phyloP scores from a whole-genome alignment of 2,113 vertebrate genomes.

The Hucho hucho region DNA sequence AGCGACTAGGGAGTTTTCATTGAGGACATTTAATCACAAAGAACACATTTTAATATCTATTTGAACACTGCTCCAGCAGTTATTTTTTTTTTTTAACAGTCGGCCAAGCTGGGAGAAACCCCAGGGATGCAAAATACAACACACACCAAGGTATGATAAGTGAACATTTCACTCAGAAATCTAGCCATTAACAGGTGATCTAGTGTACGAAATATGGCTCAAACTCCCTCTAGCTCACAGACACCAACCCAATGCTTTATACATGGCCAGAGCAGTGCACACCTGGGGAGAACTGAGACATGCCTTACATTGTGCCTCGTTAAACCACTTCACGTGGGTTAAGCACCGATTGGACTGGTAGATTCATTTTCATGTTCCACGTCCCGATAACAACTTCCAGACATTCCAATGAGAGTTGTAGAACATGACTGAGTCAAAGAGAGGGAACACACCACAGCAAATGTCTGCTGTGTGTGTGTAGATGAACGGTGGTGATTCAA shows the following conservation, averaged over 20 bases:
- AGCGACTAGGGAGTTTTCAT: neutral
- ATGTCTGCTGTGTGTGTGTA: too few relatives aligned
- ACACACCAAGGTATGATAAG: neutral
- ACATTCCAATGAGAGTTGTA: neutral
- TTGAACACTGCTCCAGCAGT: neutral
- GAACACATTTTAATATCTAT: neutral
- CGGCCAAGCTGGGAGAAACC: neutral
- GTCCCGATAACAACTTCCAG: neutral
- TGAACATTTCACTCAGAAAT: neutral
- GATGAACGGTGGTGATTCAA: too few relatives aligned
- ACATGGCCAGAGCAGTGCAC: too few relatives aligned
- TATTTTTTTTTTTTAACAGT: neutral
- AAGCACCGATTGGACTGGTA: neutral
- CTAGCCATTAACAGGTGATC: neutral
- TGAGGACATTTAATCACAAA: conserved; percentile 13
- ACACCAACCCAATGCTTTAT: too few relatives aligned
- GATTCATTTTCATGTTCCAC: neutral
- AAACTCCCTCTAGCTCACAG: too few relatives aligned
- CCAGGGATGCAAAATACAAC: neutral
- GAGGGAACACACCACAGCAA: too few relatives aligned
- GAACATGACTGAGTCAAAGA: too few relatives aligned
- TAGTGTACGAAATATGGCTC: too few relatives aligned
- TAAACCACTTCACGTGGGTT: too few relatives aligned
- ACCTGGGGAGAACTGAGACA: too few relatives aligned
- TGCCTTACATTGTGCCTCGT: too few relatives aligned